Percentiles rank a stretch among this genome's conserved stretches.
Conservation (phyloP, 2,888 invertebrate genomes). For the Drosophila atripex region DNA sequence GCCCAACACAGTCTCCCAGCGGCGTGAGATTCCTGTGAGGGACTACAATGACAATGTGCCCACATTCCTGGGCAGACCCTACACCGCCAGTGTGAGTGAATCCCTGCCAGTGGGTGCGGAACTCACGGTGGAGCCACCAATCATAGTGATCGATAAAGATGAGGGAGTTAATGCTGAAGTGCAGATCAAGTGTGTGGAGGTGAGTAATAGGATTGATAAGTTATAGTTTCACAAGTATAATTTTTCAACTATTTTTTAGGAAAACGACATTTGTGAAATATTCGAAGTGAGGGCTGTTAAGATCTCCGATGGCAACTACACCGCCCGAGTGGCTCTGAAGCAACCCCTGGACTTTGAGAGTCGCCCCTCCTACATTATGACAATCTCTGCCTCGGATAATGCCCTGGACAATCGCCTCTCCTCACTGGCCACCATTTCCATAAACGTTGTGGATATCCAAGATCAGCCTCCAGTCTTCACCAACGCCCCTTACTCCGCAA, state of each 20-base stretch:
- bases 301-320: conserved; percentile 88
- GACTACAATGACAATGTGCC: conserved; percentile 94
- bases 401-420: conserved; percentile 87
- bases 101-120: conserved; percentile 87
- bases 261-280: conserved; percentile 88
- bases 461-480: conserved; percentile 93
- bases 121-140: conserved; percentile 86
- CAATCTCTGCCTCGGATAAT: conserved; percentile 88
- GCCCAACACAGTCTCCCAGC: conserved; percentile 91
- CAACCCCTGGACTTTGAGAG: conserved; percentile 91
- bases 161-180: conserved; percentile 90
- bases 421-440: conserved; percentile 89
- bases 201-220: conserved; percentile 66
- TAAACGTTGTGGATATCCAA: conserved; percentile 91
- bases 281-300: conserved; percentile 88
- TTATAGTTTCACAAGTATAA: conserved; percentile 27
- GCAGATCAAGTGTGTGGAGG: conserved; percentile 87
- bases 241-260: conserved; percentile 65
- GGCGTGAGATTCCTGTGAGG: conserved; percentile 90
- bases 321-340: conserved; percentile 88
- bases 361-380: conserved; percentile 89
- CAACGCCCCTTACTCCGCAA: conserved; percentile 91
- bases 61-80: conserved; percentile 89
- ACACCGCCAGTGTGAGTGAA: conserved; percentile 89
- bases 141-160: conserved; percentile 89